Percentiles rank a stretch among this genome's conserved stretches.
These are phyloP conservation scores for Sialia sialis DNA, from an alignment of 2,113 vertebrate genomes.

Conservation along the genomic window DNA sequence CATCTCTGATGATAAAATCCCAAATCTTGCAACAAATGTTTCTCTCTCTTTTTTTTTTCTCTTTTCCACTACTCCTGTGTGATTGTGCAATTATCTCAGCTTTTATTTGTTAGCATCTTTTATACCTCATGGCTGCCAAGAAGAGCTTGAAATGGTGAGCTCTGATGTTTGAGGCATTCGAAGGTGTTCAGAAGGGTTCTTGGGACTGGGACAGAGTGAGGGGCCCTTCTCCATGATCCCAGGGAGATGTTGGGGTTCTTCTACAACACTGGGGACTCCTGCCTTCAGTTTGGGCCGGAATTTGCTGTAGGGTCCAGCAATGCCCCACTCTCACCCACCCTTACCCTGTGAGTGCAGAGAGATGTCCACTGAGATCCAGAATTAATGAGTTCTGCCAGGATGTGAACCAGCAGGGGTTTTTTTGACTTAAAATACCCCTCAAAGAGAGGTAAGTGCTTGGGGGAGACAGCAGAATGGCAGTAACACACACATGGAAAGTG, in stretches of 20 bases:
- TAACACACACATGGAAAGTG: no score
- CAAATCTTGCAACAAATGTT: not conserved
- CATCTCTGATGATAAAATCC: not conserved
- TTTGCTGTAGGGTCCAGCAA: accelerated
- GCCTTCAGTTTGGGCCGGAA: not conserved
- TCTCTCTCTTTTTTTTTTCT: not conserved
- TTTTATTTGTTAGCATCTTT: not conserved
- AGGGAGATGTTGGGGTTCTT: not conserved
- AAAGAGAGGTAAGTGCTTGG: not conserved
- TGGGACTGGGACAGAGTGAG: accelerated
- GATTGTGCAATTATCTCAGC: not conserved
- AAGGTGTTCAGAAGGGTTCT: accelerated
- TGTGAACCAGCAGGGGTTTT: accelerated
- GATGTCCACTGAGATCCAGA: not conserved
- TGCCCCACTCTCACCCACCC: not conserved
- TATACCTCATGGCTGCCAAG: not conserved
- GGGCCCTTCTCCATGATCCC: accelerated
- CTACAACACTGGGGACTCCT: accelerated
- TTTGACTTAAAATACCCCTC: not conserved
- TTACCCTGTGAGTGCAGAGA: accelerated
- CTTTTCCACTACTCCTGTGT: not conserved
- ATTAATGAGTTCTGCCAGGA: not conserved
- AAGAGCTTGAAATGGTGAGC: not conserved
- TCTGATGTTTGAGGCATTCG: not conserved
- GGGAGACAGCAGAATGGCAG: not conserved